Base-by-base conservation (phyloP, 2,113 vertebrate genomes). In the Nerophis ophidion region DNA sequence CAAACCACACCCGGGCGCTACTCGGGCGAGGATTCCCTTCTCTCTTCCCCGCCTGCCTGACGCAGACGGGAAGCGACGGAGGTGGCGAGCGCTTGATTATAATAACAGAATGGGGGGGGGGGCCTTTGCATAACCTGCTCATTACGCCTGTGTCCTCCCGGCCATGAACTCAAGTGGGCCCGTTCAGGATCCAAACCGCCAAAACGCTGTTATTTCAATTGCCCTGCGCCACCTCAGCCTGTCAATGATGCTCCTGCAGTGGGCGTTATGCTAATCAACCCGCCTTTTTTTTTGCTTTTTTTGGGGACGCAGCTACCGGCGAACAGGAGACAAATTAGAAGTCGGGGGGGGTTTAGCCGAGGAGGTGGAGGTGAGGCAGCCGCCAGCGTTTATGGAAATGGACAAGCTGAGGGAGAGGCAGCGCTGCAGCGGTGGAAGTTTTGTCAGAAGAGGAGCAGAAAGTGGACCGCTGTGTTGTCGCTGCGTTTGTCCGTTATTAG, bases 171-270 rank as follows among this genome's bases (percentile, higher is more conserved):
- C 88, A 89, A 86, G 84, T 74, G 81, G 40, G 77, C 81, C 85
- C 84, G 87, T 90, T 91, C 89, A 84, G 83, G 89, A 88, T 87
- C 86, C 77, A 90, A 90, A 87, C 88, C 82, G 86, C 88, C 88
- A 77, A 85, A 89, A 88, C 90, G 86, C 89, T 92, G 90, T 90
- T 91, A 92, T 91, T 90, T 90, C 90, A 91, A 92, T 92, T 92
- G 90, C 90, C 90, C 89, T 89, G 84, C 83, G 83, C 88, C 90
- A 90, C 88, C 87, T 92, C 90, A 90, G 90, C 89, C 88, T 92
- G 90, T 92, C 89, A 92, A 90, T 90, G 90, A 90, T 81, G 87
- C 86, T 89, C 84, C 67, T 76, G 86, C 83, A 74, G 87, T 4
- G 4, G 87, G 74, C 84, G 81, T 82, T 86, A 89, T 89, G 84